phyloP scores from a whole-genome alignment of 2,888 invertebrate species.

The Physocephala rufipes region DNA sequence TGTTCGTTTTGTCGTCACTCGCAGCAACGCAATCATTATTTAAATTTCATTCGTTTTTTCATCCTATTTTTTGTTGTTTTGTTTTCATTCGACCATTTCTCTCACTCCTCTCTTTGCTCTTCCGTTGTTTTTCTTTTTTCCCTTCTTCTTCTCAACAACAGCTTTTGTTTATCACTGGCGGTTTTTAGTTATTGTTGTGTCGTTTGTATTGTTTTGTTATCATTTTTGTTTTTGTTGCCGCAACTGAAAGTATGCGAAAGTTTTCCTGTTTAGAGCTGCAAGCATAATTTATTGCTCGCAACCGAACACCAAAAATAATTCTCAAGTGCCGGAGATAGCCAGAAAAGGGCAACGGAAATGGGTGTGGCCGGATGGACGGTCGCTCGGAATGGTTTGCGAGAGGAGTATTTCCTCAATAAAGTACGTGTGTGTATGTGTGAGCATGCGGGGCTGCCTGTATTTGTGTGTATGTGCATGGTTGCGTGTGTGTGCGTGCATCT shows the following conservation, averaged over 20 bases:
- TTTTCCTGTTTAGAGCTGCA: conserved; percentile 26
- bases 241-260: conserved; percentile 4
- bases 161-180: too few species aligned
- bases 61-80: background rate
- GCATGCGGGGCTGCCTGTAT: too few species aligned
- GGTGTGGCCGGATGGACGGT: too few species aligned
- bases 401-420: too few species aligned
- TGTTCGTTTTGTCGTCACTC: conserved; percentile 11
- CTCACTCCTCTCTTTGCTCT: too few species aligned
- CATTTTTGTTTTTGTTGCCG: background rate
- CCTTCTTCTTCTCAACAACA: too few species aligned
- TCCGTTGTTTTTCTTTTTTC: too few species aligned
- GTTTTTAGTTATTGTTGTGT: conserved; percentile 10
- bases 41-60: conserved; percentile 20
- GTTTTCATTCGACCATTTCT: background rate
- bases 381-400: background rate
- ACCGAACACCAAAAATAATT: conserved; percentile 31
- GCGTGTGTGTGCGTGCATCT: background rate
- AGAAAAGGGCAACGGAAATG: background rate
- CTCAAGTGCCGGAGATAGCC: conserved; percentile 1
- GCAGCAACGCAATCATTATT: conserved; percentile 29
- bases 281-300: conserved; percentile 29
- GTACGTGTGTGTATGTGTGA: too few species aligned
- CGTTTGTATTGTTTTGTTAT: background rate
- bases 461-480: too few species aligned